phyloP scores from a whole-genome alignment of 2,797 vertebrate species.

The Phataginus tricuspis region DNA sequence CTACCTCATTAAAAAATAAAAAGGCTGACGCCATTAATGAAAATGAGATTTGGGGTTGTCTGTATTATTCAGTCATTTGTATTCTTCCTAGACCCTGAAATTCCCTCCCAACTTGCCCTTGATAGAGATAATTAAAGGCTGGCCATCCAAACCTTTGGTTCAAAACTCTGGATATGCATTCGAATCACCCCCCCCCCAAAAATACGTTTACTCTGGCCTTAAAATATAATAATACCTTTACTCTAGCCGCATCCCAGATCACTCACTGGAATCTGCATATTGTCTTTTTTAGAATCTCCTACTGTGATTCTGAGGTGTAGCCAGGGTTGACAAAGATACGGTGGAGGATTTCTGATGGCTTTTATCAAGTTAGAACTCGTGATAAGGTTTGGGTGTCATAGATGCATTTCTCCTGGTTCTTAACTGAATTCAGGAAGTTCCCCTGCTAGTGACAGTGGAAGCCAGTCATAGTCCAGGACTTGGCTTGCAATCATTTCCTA shows the following conservation, averaged over 20 bases:
- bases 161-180: background rate
- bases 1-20: conserved; percentile 53
- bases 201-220: background rate
- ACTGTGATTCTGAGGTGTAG: background rate
- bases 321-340: background rate
- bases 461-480: background rate
- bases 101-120: background rate
- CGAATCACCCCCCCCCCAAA: background rate
- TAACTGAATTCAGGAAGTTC: background rate
- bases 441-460: background rate
- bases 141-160: background rate
- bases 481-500: background rate
- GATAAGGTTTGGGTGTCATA: too few species aligned
- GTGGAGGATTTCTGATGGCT: background rate
- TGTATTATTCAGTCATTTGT: background rate
- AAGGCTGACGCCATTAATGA: conserved; percentile 40
- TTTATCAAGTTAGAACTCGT: background rate
- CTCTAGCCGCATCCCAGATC: background rate
- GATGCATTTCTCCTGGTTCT: background rate
- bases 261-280: background rate
- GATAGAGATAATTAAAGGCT: background rate
- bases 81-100: background rate
- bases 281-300: background rate
- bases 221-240: background rate
- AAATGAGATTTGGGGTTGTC: background rate